Evolutionary conservation across 2,888 invertebrate genomes (phyloP).

Genomic region (Eupithecia vulgata): DNA sequence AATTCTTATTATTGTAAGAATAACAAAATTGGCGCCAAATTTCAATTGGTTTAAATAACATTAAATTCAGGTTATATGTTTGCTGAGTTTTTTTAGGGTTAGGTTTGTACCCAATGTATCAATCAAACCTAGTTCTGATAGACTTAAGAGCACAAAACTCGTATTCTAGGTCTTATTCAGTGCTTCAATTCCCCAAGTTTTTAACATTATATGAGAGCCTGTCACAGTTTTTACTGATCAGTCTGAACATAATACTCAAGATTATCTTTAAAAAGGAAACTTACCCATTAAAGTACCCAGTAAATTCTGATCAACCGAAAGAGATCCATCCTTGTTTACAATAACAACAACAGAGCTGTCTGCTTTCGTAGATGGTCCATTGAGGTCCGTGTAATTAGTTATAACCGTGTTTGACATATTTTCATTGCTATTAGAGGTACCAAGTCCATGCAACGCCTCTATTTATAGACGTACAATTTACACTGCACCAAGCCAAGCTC

Average conservation of each 20-base stretch:
- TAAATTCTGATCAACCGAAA: constrained; percentile 91
- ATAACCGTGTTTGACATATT: constrained; percentile 83
- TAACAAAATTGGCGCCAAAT: constrained; percentile 49
- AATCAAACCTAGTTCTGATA: neutral
- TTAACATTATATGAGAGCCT: neutral
- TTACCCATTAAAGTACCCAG: constrained; percentile 92
- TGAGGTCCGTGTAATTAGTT: constrained; percentile 81
- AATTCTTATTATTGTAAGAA: neutral
- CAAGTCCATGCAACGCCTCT: constrained; percentile 69
- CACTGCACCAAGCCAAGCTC: constrained; percentile 72
- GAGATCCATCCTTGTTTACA: constrained; percentile 93
- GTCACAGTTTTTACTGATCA: neutral
- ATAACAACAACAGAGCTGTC: constrained; percentile 92
- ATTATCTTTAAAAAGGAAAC: constrained; percentile 42
- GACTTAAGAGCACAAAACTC: neutral
- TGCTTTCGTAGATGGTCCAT: constrained; percentile 80
- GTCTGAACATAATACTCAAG: neutral
- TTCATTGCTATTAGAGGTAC: constrained; percentile 65
- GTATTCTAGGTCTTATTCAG: neutral
- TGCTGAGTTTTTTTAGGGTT: neutral
- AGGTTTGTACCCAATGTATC: neutral
- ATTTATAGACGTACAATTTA: constrained; percentile 73
- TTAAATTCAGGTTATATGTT: neutral
- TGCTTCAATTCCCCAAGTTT: neutral
- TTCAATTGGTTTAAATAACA: neutral